These are phyloP conservation scores for Pseudorhiza aurosa DNA, from an alignment of 30 jellyfish, hydroid and myxozoan species.

Conservation along the genomic window DNA sequence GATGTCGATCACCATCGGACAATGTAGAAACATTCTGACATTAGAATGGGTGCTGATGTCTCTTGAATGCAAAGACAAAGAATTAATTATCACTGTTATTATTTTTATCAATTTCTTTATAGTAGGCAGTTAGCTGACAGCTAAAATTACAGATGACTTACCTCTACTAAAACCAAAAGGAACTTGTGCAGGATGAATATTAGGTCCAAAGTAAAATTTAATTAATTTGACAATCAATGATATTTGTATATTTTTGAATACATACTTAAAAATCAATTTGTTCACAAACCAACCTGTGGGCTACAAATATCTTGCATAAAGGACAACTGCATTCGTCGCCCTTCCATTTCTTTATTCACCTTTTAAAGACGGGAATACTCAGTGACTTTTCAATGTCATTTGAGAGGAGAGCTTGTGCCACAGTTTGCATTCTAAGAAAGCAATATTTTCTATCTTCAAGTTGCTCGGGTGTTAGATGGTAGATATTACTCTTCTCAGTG, in stretches of 20 bases:
- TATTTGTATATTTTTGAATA: too few relatives aligned
- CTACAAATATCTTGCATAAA: background rate
- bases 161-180: background rate
- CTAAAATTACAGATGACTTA: too few relatives aligned
- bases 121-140: background rate
- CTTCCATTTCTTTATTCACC: background rate
- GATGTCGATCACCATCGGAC: too few relatives aligned
- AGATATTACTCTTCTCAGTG: conserved; percentile 1
- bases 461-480: conserved; percentile 6
- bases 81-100: too few relatives aligned
- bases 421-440: conserved; percentile 19
- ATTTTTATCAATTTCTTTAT: background rate
- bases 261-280: background rate
- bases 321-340: background rate
- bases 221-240: too few relatives aligned
- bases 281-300: background rate
- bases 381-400: conserved; percentile 14
- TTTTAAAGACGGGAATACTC: background rate
- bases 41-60: too few relatives aligned
- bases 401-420: conserved; percentile 29
- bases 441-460: background rate
- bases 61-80: too few relatives aligned
- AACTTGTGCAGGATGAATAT: background rate
- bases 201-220: background rate
- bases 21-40: too few relatives aligned